Evolutionary conservation across 2,113 vertebrate genomes (phyloP).

Genomic region (Ranitomeya variabilis): DNA sequence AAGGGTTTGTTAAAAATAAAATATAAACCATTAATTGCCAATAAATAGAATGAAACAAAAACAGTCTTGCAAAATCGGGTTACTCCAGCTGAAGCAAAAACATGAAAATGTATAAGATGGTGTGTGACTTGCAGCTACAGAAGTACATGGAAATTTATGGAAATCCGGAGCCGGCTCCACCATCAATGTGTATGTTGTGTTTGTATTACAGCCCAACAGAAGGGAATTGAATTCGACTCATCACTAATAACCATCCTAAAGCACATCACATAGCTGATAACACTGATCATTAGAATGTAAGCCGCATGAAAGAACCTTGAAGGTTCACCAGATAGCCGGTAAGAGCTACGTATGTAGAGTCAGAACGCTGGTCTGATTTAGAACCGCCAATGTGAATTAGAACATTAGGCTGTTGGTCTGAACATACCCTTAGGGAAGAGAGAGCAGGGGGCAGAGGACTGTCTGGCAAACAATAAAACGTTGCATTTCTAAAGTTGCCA

Average conservation of each 20-base stretch:
- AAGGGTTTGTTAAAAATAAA: background rate
- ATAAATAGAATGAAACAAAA: background rate
- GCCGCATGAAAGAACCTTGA: background rate
- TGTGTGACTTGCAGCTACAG: background rate
- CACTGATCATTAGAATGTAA: background rate
- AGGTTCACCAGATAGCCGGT: too few relatives aligned
- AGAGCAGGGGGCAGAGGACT: too few relatives aligned
- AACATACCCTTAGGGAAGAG: too few relatives aligned
- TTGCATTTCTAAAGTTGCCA: too few relatives aligned
- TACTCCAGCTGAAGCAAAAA: background rate
- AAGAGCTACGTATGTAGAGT: too few relatives aligned
- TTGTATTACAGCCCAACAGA: background rate
- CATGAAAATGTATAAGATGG: background rate
- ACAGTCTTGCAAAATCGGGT: background rate
- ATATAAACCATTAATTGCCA: too few relatives aligned
- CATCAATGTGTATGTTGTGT: background rate
- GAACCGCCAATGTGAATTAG: too few relatives aligned
- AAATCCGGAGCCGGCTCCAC: background rate
- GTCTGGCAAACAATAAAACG: too few relatives aligned
- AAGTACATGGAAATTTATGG: slow-evolving; percentile 17
- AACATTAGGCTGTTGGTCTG: too few relatives aligned
- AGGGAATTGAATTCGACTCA: background rate
- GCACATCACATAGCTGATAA: background rate
- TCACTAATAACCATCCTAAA: background rate
- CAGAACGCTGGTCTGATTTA: too few relatives aligned